These are phyloP conservation scores for Stenotaenia linearis DNA, from an alignment of 2,888 invertebrate genomes.

Conservation along the genomic window DNA sequence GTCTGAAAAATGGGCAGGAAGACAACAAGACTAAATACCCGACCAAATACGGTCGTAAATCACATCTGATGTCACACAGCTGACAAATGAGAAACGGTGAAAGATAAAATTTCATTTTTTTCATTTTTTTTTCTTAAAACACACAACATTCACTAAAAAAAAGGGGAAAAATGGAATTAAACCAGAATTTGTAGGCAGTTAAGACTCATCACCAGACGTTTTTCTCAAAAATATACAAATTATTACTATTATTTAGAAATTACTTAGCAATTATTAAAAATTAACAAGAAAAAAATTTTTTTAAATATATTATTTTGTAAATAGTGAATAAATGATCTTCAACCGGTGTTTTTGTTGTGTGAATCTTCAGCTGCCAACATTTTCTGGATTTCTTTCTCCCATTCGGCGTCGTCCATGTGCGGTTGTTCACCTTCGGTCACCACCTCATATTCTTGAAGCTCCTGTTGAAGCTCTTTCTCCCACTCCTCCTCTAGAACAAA, in stretches of 20 bases:
- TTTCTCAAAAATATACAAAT: neutral
- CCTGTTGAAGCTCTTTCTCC: slow-evolving; percentile 93
- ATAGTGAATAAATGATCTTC: too few species aligned
- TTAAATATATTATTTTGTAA: neutral
- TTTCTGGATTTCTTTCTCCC: slow-evolving; percentile 67
- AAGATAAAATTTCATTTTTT: neutral
- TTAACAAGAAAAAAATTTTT: too few species aligned
- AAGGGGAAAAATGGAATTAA: neutral
- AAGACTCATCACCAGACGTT: neutral
- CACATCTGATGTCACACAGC: neutral
- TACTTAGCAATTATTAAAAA: too few species aligned
- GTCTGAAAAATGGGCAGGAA: neutral
- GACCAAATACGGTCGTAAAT: neutral
- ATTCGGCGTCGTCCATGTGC: slow-evolving; percentile 50
- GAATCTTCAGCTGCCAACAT: slow-evolving; percentile 55
- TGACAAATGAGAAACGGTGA: neutral
- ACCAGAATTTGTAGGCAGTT: neutral
- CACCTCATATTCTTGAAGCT: slow-evolving; percentile 90
- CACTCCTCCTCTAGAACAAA: slow-evolving; percentile 69
- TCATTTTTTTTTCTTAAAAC: neutral
- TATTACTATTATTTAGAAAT: neutral
- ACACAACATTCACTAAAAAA: neutral
- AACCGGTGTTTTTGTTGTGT: neutral
- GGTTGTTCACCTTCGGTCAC: slow-evolving; percentile 52
- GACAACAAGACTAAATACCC: neutral